phyloP scores from a whole-genome alignment of 2,797 vertebrate species.

The Enteromius mattozi region DNA sequence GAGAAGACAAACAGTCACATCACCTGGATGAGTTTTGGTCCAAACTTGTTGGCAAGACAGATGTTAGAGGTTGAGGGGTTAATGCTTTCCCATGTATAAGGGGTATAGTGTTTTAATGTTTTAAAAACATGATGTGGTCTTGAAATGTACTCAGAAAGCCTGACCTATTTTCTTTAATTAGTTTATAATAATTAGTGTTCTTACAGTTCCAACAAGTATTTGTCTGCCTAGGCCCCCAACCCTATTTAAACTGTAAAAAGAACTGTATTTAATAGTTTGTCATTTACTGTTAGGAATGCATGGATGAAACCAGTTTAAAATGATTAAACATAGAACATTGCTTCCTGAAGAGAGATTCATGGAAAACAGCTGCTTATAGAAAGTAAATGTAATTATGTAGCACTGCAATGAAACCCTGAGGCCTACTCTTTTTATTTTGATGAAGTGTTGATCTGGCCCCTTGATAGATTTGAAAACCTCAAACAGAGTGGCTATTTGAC shows the following conservation, averaged over 20 bases:
- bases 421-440: slow-evolving; percentile 30
- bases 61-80: slow-evolving; percentile 60
- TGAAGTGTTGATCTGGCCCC: slow-evolving; percentile 41
- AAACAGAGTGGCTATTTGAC: slow-evolving; percentile 17
- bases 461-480: slow-evolving; percentile 16
- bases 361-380: slow-evolving; percentile 28
- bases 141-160: not conserved
- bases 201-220: not conserved
- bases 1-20: slow-evolving; percentile 32
- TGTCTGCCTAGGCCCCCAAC: not conserved
- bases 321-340: slow-evolving; percentile 25
- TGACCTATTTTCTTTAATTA: not conserved
- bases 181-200: not conserved
- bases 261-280: slow-evolving; percentile 14
- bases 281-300: slow-evolving; percentile 16
- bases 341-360: slow-evolving; percentile 21
- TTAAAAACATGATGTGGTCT: slow-evolving; percentile 2
- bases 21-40: not conserved
- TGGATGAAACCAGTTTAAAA: slow-evolving; percentile 32
- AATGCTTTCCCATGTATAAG: slow-evolving; percentile 65
- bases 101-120: slow-evolving; percentile 17
- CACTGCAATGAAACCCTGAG: slow-evolving; percentile 5
- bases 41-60: slow-evolving; percentile 57
- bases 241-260: not conserved
- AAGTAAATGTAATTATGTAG: slow-evolving; percentile 29